Evolutionary conservation across 2,797 vertebrate species (phyloP).

Genomic region (Pyrocephalus nanus): DNA sequence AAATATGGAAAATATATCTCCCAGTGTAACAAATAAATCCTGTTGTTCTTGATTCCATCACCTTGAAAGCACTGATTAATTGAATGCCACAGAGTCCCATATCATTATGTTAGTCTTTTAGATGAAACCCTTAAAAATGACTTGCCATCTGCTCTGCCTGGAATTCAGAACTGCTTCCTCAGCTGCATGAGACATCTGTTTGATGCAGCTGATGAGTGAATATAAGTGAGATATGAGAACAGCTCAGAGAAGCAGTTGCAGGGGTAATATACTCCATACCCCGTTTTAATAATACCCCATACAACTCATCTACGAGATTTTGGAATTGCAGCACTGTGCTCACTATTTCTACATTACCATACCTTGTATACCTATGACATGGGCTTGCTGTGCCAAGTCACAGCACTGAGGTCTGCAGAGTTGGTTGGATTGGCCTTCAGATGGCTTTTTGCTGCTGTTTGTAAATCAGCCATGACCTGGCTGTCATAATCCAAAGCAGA

Average conservation of each 20-base stretch:
- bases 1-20: neutral
- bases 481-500: neutral
- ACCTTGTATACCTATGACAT: neutral
- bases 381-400: neutral
- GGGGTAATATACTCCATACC: neutral
- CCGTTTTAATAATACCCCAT: neutral
- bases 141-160: neutral
- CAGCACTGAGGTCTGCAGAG: neutral
- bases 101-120: neutral
- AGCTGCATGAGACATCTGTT: neutral
- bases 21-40: neutral
- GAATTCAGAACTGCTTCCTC: slow-evolving; percentile 15
- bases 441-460: neutral
- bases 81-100: neutral
- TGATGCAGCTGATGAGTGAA: neutral
- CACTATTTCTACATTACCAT: neutral
- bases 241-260: neutral
- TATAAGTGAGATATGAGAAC: neutral
- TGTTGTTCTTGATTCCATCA: neutral
- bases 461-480: neutral
- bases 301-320: neutral
- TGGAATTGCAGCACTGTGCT: neutral
- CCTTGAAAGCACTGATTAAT: neutral
- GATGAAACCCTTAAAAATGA: neutral
- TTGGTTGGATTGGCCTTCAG: neutral